Evolutionary conservation across 2,797 vertebrate genomes (phyloP).

Genomic region (Micromesistius poutassou): DNA sequence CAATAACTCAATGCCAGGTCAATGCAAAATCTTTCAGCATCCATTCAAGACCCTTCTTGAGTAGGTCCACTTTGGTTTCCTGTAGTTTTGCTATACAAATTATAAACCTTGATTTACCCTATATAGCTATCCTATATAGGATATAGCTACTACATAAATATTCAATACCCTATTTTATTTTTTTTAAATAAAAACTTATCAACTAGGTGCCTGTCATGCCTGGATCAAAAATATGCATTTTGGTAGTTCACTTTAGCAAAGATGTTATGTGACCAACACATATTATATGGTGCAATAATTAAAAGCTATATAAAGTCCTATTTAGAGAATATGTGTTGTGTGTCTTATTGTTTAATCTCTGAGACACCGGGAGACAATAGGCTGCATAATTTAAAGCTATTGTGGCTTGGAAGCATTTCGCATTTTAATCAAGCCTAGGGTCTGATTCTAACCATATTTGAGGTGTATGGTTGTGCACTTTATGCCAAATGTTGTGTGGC

Average conservation of each 20-base stretch:
- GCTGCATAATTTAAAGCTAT: not conserved
- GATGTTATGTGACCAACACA: not conserved
- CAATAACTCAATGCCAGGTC: not conserved
- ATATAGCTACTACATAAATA: not conserved
- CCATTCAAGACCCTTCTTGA: not conserved
- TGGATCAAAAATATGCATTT: not conserved
- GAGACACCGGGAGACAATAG: not conserved
- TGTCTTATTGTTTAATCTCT: not conserved
- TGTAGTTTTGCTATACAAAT: not conserved
- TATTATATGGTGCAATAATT: not conserved
- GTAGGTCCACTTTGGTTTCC: not conserved
- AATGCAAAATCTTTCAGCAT: not conserved
- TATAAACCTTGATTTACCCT: not conserved
- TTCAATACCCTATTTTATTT: not conserved
- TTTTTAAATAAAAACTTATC: not conserved
- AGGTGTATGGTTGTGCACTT: not conserved
- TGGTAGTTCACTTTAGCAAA: not conserved
- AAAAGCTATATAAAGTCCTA: not conserved
- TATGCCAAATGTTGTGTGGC: not conserved
- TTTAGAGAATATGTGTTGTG: not conserved
- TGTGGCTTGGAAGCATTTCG: not conserved
- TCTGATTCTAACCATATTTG: not conserved
- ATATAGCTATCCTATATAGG: not conserved
- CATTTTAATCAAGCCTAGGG: not conserved
- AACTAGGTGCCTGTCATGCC: not conserved